These are phyloP conservation scores for Lucilia cuprina DNA, from an alignment of 1,140 invertebrate genomes.

Conservation along the genomic window DNA sequence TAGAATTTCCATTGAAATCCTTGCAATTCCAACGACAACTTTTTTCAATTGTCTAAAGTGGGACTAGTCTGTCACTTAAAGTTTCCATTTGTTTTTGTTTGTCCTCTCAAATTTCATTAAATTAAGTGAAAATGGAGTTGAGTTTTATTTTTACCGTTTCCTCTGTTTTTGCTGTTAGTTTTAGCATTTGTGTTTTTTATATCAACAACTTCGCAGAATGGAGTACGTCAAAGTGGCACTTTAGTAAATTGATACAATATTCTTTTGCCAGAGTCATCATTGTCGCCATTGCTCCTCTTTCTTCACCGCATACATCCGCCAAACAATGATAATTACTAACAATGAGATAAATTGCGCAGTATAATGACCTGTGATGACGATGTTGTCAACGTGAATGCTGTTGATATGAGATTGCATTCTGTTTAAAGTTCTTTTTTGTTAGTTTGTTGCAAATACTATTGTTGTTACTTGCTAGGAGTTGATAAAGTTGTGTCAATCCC, in stretches of 20 bases:
- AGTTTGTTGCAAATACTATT: background rate
- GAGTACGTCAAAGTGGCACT: constrained; percentile 30
- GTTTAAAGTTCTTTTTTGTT: background rate
- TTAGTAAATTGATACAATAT: constrained; percentile 24
- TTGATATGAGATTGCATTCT: background rate
- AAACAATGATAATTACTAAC: constrained; percentile 29
- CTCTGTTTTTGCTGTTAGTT: background rate
- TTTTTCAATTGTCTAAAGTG: too few species aligned
- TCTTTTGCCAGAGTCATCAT: background rate
- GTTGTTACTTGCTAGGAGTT: background rate
- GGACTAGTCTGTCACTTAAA: too few species aligned
- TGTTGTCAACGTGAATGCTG: background rate
- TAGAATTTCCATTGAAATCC: too few species aligned
- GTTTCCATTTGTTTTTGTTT: background rate
- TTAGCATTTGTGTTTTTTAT: background rate
- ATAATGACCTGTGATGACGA: constrained; percentile 32
- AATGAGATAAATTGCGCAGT: constrained; percentile 30
- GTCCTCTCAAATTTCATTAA: constrained; percentile 19
- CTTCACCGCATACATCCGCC: background rate
- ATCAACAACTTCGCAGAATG: background rate
- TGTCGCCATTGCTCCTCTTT: too few species aligned
- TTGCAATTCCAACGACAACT: too few species aligned
- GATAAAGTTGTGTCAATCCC: background rate
- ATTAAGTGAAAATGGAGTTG: constrained; percentile 22
- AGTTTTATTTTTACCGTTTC: background rate